Evolutionary conservation across 92 coral and sea anemone genomes (phyloP).

Genomic region (Actinostola sp.): DNA sequence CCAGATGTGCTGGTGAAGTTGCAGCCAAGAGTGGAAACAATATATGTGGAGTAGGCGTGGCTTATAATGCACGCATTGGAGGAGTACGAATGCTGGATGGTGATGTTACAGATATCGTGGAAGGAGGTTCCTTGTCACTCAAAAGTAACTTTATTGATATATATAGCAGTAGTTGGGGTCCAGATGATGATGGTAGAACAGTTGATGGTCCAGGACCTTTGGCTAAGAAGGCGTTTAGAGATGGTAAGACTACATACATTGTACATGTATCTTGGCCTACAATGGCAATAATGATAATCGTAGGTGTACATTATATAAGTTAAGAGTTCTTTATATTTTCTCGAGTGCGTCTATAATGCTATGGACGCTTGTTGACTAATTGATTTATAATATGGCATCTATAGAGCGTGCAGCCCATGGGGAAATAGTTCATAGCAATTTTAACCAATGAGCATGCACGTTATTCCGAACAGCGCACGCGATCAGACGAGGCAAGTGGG

Average conservation of each 20-base stretch:
- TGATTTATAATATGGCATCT: no score
- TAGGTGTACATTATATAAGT: background rate
- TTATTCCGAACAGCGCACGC: no score
- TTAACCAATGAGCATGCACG: no score
- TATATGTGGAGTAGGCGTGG: slow-evolving; percentile 96
- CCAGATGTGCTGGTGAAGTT: slow-evolving; percentile 98
- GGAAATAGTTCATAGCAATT: no score
- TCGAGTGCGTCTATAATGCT: no score
- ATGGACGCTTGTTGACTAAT: no score
- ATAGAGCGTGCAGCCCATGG: no score
- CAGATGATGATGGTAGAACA: slow-evolving; percentile 95
- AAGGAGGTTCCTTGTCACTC: slow-evolving; percentile 84
- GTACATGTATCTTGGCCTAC: background rate
- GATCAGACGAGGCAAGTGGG: no score
- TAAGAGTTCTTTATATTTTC: no score
- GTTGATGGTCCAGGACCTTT: slow-evolving; percentile 96
- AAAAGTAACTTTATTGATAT: slow-evolving; percentile 81
- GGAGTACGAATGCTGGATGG: slow-evolving; percentile 99
- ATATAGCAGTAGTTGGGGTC: slow-evolving; percentile 99
- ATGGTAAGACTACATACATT: slow-evolving; percentile 52
- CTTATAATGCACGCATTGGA: slow-evolving; percentile 91
- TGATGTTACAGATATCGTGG: slow-evolving; percentile 93
- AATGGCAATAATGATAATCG: no score
- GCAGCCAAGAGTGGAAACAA: slow-evolving; percentile 78
- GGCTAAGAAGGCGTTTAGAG: slow-evolving; percentile 90